Evolutionary conservation across 1,140 invertebrate species (phyloP).

Genomic region (Procambarus clarkii): DNA sequence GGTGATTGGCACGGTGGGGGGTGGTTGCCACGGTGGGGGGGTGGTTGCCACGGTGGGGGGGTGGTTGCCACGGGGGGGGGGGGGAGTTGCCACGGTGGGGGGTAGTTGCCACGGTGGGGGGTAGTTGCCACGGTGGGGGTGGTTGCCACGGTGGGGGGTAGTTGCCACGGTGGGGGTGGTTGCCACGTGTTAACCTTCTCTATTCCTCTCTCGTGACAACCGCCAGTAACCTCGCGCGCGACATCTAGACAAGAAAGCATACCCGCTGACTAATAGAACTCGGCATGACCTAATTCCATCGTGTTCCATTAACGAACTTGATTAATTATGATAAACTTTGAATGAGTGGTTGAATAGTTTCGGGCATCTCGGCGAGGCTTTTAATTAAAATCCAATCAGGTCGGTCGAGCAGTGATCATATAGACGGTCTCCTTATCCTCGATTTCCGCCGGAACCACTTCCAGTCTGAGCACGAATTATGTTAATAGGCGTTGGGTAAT

Average conservation of each 20-base stretch:
- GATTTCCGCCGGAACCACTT: background rate
- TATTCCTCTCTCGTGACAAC: background rate
- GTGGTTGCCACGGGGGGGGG: too few species aligned
- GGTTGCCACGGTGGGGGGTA: background rate
- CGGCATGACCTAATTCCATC: background rate
- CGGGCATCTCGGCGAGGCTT: background rate
- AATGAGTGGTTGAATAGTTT: background rate
- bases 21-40: background rate
- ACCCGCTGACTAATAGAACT: background rate
- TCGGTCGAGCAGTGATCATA: background rate
- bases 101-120: too few species aligned
- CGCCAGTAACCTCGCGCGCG: background rate
- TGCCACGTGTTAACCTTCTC: background rate
- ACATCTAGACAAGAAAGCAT: background rate
- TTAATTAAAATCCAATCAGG: slow-evolving; percentile 16
- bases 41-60: too few species aligned
- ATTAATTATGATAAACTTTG: slow-evolving; percentile 17
- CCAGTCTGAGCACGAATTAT: slow-evolving; percentile 1
- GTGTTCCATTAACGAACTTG: slow-evolving; percentile 3
- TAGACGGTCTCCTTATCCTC: background rate
- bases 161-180: too few species aligned
- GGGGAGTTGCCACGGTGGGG: too few species aligned
- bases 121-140: too few species aligned
- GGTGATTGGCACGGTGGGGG: too few species aligned
- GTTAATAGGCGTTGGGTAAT: background rate